A percentile compares a stretch with the other conserved stretches of the same genome.
Conservation (phyloP, 1,140 invertebrate genomes). For the Drosophila ananassae region DNA sequence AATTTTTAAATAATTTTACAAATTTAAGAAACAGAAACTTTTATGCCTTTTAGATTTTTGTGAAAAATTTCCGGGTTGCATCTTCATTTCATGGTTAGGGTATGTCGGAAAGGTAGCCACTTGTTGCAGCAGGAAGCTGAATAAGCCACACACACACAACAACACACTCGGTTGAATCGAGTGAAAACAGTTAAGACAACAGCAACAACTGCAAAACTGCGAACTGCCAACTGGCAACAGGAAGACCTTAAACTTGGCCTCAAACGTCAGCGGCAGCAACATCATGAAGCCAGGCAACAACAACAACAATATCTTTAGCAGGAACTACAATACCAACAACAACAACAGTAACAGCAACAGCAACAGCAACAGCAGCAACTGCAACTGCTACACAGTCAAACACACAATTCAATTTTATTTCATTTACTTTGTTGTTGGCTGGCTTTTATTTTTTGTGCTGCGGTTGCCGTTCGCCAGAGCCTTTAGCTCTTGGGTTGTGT, state of each 20-base stretch:
- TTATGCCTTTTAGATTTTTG: neutral
- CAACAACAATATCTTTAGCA: conserved; percentile 30
- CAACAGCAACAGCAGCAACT: conserved; percentile 44
- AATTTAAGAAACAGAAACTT: too few species aligned
- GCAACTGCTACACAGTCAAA: conserved; percentile 65
- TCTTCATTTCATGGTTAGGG: conserved; percentile 29
- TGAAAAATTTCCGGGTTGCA: neutral
- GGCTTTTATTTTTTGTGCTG: conserved; percentile 38
- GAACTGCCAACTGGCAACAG: conserved; percentile 75
- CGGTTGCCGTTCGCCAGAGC: conserved; percentile 69
- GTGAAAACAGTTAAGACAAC: conserved; percentile 80
- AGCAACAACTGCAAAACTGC: conserved; percentile 56
- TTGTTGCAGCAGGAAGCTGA: conserved; percentile 71
- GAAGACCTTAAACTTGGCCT: conserved; percentile 79
- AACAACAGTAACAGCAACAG: conserved; percentile 32
- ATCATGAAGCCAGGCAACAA: conserved; percentile 58
- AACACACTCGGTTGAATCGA: conserved; percentile 44
- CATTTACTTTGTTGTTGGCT: conserved; percentile 71
- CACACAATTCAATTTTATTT: conserved; percentile 82
- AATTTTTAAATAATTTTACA: too few species aligned
- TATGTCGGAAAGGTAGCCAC: conserved; percentile 70
- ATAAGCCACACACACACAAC: conserved; percentile 50
- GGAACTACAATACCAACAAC: conserved; percentile 28
- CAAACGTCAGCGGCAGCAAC: conserved; percentile 69
- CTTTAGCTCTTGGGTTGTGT: conserved; percentile 35